Base-by-base conservation (phyloP, 2,888 invertebrate species). In the Phragmatobia fuliginosa region DNA sequence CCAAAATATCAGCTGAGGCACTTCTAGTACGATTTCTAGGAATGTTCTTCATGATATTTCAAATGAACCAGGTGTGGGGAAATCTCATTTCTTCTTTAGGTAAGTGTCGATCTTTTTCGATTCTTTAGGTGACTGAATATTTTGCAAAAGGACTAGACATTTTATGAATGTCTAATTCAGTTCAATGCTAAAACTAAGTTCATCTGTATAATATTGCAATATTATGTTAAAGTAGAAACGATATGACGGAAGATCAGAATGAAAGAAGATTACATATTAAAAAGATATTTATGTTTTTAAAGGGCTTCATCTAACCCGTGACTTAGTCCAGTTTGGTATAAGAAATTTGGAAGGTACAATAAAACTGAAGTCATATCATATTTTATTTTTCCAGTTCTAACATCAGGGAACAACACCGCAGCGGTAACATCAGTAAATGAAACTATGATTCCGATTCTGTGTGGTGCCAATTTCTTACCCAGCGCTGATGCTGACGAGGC, bases 41-140 rank as follows among this genome's bases (percentile, higher is more conserved):
- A 0, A 89, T 97, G 49, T 97, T 97, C 92, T 97, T 97, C 92
- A 96, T 97, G 96, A 95, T 97, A 73, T 97, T 97, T 87, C 97
- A 97, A 86, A 94, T 96, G 82, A 96, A 96, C 77, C 96, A 97
- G 91, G 96, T 97, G 33, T 96, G 96, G 96, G 97, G 97, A 0
- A 97, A 97, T 81, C 92, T 97, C 36, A 96, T 97, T 60, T 96
- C 96, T 21, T 96, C 96, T 1, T 77, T 95, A 63, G 96, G 96
- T 96, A 85, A 87, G 91, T 49, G n/a, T n/a, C n/a, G n/a, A n/a
- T n/a, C n/a, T n/a, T n/a, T n/a, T n/a, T n/a, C n/a, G n/a, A n/a
- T n/a, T n/a, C n/a, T n/a, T n/a, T n/a, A n/a, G n/a, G n/a, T 36
- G 36, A 36, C 36, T 36, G 36, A 36, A 36, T 36, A 36, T 36